Conservation (phyloP, 2,113 vertebrate genomes). For the Patagioenas fasciata region DNA sequence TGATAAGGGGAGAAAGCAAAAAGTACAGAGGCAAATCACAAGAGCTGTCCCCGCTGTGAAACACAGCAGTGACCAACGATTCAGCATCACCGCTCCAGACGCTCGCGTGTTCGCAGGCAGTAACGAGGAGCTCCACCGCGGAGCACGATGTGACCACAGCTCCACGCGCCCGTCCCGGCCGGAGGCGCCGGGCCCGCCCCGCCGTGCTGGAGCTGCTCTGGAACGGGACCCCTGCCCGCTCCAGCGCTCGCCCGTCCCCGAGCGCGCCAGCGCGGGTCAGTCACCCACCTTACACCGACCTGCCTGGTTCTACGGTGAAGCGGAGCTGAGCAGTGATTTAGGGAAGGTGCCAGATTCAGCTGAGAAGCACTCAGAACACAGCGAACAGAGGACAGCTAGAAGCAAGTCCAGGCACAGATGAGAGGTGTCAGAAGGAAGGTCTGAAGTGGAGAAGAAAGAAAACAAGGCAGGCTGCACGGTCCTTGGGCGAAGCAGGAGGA, state of each 20-base stretch:
- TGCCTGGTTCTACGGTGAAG: not conserved
- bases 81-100: not conserved
- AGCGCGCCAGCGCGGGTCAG: accelerated
- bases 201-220: not conserved
- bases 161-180: accelerated
- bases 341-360: not conserved
- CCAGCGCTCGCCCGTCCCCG: not conserved
- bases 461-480: not conserved
- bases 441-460: not conserved
- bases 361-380: not conserved
- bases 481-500: not conserved
- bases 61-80: not conserved
- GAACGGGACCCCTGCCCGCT: not conserved
- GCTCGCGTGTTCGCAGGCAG: not conserved
- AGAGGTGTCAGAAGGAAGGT: not conserved
- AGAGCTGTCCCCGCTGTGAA: not conserved
- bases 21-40: not conserved
- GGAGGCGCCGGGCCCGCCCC: not conserved
- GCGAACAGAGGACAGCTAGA: not conserved
- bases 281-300: not conserved
- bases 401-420: not conserved
- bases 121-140: too few species aligned
- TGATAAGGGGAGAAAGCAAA: not conserved
- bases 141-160: not conserved
- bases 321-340: not conserved